Base-by-base conservation (phyloP, 2,113 vertebrate species). In the Gadus macrocephalus region DNA sequence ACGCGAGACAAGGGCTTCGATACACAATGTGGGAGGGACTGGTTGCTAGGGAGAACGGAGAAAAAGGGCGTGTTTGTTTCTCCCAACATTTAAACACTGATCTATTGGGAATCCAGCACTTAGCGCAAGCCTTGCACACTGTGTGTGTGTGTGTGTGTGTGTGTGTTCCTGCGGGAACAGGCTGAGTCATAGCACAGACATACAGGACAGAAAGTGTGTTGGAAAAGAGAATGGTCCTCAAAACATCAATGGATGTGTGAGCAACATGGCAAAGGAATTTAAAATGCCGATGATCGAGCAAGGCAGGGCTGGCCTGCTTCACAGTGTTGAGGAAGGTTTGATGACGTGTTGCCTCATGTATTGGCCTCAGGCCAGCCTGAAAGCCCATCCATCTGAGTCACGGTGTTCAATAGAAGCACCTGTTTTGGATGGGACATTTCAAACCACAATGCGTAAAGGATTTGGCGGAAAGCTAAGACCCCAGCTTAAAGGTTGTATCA, bases 171-270 rank as follows among this genome's bases (percentile, higher is more conserved):
- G 78, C 73, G 78, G 82, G 86, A 85, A 86, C 62, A 80, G 82
- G 82, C 85, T 86, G 85, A 90, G 84, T 89, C 88, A 89, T 79
- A 77, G 82, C 75, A 81, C 82, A 79, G 67, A 67, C 42, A n/a
- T 14, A 56, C 42, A 56, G 12, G 66, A 56, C 19, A 15, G 49
- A 55, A 20, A 28, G 19, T 25, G 66, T 1, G 22, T 49, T 25
- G 11, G 1, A 20, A 16, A 53, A 9, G 56, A 14, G 62, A 16
- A 8, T 7, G 31, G 17, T 14, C 17, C 31, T 17, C 35, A 19
- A 35, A 42, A 49, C 42, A 14, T 49, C 42, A 49, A 49, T 49
- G 42, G 42, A 49, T 49, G 42, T 49, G 42, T 14, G 42, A 49
- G 42, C 42, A 14, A 49, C 11, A 14, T 11, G 11, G 42, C 42